Percentiles rank a stretch among this genome's conserved stretches.
Evolutionary conservation across 2,113 vertebrate species (phyloP).

Genomic region (Clarias gariepinus): DNA sequence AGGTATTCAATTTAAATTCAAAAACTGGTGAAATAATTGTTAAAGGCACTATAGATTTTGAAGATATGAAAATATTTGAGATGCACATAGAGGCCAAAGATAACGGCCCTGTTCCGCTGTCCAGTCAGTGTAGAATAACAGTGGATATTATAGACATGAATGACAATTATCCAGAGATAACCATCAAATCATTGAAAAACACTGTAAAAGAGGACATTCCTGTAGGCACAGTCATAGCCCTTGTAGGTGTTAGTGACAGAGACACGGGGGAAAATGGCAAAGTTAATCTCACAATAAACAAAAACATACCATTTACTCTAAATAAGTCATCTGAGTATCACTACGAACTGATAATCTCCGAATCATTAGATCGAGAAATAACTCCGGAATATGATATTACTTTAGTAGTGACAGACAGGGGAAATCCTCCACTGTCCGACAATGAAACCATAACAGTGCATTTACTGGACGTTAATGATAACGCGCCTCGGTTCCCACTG

Average conservation of each 20-base stretch:
- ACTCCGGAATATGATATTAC: slow-evolving; percentile 60
- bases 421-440: slow-evolving; percentile 52
- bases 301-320: slow-evolving; percentile 52
- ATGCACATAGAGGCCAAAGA: slow-evolving; percentile 68
- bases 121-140: slow-evolving; percentile 50
- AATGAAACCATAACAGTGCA: slow-evolving; percentile 53
- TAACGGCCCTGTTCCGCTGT: slow-evolving; percentile 51
- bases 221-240: slow-evolving; percentile 53
- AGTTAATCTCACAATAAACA: slow-evolving; percentile 58
- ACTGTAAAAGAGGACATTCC: slow-evolving; percentile 54
- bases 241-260: slow-evolving; percentile 58
- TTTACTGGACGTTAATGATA: slow-evolving; percentile 53
- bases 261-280: slow-evolving; percentile 70
- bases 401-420: slow-evolving; percentile 58
- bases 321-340: slow-evolving; percentile 53
- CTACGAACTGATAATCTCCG: slow-evolving; percentile 56
- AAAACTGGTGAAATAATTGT: slow-evolving; percentile 70
- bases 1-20: slow-evolving; percentile 65
- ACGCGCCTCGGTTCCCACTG: slow-evolving; percentile 49
- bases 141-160: slow-evolving; percentile 54
- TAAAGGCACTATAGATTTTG: slow-evolving; percentile 67
- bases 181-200: slow-evolving; percentile 52
- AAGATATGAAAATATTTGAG: slow-evolving; percentile 65
- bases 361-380: slow-evolving; percentile 57
- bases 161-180: slow-evolving; percentile 54